A percentile compares a stretch with the other conserved stretches of the same genome.
These are phyloP conservation scores for Serripes groenlandicus DNA, from an alignment of 2,888 invertebrate genomes.

Conservation along the genomic window DNA sequence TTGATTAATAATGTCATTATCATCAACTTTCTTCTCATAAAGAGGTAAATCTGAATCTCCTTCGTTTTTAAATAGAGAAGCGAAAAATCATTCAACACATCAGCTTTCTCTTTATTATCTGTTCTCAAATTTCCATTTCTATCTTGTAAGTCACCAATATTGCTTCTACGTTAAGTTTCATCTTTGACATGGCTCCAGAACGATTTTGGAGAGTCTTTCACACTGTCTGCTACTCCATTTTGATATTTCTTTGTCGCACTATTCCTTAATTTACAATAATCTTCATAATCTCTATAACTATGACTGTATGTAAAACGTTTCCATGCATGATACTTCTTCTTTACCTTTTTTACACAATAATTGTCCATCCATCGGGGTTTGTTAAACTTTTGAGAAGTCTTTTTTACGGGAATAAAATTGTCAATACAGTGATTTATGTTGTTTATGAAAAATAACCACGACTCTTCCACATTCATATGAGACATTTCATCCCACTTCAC, in stretches of 20 bases:
- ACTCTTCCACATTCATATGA: background rate
- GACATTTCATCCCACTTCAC: conserved; percentile 22
- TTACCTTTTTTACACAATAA: conserved; percentile 17
- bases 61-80: conserved; percentile 27
- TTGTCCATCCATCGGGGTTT: conserved; percentile 42
- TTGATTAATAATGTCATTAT: background rate
- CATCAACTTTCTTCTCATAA: conserved; percentile 11
- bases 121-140: conserved; percentile 14
- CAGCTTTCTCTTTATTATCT: conserved; percentile 35
- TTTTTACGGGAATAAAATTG: conserved; percentile 19
- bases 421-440: conserved; percentile 22
- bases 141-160: conserved; percentile 19
- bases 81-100: conserved; percentile 25
- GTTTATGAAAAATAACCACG: conserved; percentile 4
- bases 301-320: conserved; percentile 30
- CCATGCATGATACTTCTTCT: conserved; percentile 41
- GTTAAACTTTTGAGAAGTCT: background rate
- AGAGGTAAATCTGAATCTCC: conserved; percentile 16
- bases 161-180: conserved; percentile 20
- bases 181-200: conserved; percentile 36
- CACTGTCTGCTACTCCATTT: conserved; percentile 5
- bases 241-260: conserved; percentile 24
- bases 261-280: conserved; percentile 25
- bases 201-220: conserved; percentile 7
- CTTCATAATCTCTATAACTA: conserved; percentile 18